These are phyloP conservation scores for Marmota flaviventris DNA, from an alignment of 2,113 vertebrate genomes.

Conservation along the genomic window DNA sequence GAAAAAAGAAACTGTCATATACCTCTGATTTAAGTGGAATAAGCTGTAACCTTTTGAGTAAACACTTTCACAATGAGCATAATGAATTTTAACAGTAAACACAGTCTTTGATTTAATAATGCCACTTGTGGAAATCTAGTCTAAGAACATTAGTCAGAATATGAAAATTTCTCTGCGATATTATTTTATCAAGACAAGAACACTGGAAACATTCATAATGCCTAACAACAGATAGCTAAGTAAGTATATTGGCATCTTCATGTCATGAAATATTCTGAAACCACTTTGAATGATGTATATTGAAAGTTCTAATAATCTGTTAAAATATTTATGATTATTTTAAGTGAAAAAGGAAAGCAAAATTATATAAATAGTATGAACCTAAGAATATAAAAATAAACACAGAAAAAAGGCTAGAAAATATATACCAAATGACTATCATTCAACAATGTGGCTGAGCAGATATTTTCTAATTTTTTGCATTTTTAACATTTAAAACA, in stretches of 20 bases:
- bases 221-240: constrained; percentile 6
- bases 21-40: not conserved
- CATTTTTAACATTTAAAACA: constrained; percentile 56
- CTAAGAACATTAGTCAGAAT: not conserved
- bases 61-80: not conserved
- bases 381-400: constrained; percentile 51
- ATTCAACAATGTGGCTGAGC: not conserved
- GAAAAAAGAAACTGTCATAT: not conserved
- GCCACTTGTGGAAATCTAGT: not conserved
- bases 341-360: constrained; percentile 44
- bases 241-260: not conserved
- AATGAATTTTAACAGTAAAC: constrained; percentile 29
- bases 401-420: not conserved
- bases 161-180: not conserved
- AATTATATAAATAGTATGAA: not conserved
- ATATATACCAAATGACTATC: not conserved
- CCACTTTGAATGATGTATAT: constrained; percentile 22
- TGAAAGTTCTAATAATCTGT: not conserved
- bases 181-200: constrained; percentile 51
- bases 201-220: not conserved
- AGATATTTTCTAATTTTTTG: constrained; percentile 12
- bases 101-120: not conserved
- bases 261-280: constrained; percentile 49
- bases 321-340: not conserved
- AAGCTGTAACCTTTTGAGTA: constrained; percentile 23